phyloP scores from a whole-genome alignment of 2,888 invertebrate species.

The Serrognathus titanus region DNA sequence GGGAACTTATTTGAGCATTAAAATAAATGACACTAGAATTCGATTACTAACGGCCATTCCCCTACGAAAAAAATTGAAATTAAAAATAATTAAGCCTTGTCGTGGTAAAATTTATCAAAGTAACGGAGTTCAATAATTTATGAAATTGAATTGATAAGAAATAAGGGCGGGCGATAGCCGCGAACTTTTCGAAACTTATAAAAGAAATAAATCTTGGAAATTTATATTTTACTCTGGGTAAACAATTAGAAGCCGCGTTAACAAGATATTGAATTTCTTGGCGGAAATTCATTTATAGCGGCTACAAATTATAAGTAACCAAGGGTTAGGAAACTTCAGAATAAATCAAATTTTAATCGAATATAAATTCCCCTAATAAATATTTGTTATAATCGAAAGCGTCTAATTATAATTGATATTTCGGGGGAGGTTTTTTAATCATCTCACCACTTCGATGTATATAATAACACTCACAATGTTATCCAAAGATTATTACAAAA shows the following conservation, averaged over 20 bases:
- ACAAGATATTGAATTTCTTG: background rate
- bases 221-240: background rate
- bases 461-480: too few relatives aligned
- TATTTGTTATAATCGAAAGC: constrained; percentile 21
- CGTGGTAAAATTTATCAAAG: background rate
- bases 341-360: constrained; percentile 23
- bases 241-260: background rate
- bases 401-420: constrained; percentile 20
- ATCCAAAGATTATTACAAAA: background rate
- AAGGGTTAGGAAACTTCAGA: constrained; percentile 16
- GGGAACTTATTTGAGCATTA: too few relatives aligned
- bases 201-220: too few relatives aligned
- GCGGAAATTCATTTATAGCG: background rate
- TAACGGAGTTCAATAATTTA: background rate
- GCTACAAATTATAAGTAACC: background rate
- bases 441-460: background rate
- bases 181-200: too few relatives aligned
- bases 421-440: constrained; percentile 17
- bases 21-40: too few relatives aligned
- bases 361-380: constrained; percentile 20
- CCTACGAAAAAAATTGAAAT: background rate
- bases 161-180: too few relatives aligned
- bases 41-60: too few relatives aligned
- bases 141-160: background rate
- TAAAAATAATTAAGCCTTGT: background rate